These are phyloP conservation scores for Nowickia ferox DNA, from an alignment of 2,888 invertebrate genomes.

Conservation along the genomic window DNA sequence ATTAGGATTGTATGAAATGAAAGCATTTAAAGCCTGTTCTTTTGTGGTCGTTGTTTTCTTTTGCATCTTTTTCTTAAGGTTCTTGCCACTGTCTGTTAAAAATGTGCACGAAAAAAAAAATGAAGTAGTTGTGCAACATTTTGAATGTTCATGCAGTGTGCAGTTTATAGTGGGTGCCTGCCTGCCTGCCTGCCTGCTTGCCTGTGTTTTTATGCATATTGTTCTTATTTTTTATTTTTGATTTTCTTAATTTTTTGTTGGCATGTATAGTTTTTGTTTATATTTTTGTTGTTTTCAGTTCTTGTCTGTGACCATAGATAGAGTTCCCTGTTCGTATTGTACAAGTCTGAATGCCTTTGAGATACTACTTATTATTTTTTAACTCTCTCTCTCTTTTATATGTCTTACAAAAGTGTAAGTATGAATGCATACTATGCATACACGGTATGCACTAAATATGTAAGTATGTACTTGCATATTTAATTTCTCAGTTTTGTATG, in stretches of 20 bases:
- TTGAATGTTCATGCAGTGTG: constrained; percentile 55
- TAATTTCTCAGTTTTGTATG: constrained; percentile 27
- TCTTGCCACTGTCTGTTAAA: constrained; percentile 50
- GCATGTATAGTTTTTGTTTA: constrained; percentile 9
- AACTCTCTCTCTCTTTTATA: background rate
- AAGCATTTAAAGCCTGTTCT: constrained; percentile 54
- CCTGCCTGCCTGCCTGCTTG: constrained; percentile 14
- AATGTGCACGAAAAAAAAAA: constrained; percentile 2
- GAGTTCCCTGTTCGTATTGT: constrained; percentile 53
- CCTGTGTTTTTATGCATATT: constrained; percentile 44
- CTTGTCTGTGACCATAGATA: constrained; percentile 45
- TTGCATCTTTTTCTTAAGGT: constrained; percentile 42
- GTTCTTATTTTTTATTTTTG: constrained; percentile 61
- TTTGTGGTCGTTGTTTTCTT: constrained; percentile 54
- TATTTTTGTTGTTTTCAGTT: background rate
- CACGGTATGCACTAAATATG: background rate
- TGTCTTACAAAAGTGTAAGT: background rate
- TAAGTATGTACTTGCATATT: background rate
- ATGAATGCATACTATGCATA: background rate
- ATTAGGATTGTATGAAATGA: constrained; percentile 35
- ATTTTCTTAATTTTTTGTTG: constrained; percentile 25
- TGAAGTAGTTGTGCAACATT: constrained; percentile 54
- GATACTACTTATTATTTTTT: constrained; percentile 57
- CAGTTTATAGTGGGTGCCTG: constrained; percentile 66
- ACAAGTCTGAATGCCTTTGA: constrained; percentile 48